Conservation (phyloP, 2,797 vertebrate genomes). For the Melanotaenia maccullochi region DNA sequence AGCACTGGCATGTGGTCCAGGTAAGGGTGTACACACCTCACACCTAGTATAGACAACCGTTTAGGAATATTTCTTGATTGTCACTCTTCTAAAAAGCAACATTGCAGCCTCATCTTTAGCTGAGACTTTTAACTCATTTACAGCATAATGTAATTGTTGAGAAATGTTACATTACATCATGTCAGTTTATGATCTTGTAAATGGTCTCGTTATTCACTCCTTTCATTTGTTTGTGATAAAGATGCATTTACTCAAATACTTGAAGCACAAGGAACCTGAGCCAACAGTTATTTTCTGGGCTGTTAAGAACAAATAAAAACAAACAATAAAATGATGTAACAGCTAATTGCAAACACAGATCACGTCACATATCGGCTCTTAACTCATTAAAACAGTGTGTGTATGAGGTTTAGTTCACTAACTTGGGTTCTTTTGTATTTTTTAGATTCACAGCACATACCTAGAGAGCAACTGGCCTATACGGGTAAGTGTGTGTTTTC, state of each 20-base stretch:
- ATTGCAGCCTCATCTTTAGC: not conserved
- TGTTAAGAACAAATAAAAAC: not conserved
- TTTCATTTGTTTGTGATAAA: not conserved
- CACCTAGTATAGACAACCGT: not conserved
- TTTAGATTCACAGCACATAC: slow-evolving; percentile 96
- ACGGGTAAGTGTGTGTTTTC: slow-evolving; percentile 83
- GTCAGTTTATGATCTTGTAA: not conserved
- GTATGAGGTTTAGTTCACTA: not conserved
- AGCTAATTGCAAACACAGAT: not conserved
- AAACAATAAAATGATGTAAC: not conserved
- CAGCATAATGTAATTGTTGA: not conserved
- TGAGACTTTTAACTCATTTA: not conserved
- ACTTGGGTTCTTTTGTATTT: slow-evolving; percentile 2
- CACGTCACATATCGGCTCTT: not conserved
- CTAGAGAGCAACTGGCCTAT: slow-evolving; percentile 99
- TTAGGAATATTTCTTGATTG: not conserved
- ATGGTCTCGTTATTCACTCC: not conserved
- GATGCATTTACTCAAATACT: not conserved
- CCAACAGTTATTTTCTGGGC: not conserved
- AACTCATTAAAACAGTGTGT: not conserved
- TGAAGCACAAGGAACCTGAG: too few relatives aligned
- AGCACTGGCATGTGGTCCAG: slow-evolving; percentile 99
- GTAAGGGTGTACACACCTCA: slow-evolving; percentile 68
- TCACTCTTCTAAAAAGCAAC: not conserved
- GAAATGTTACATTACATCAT: not conserved